These are phyloP conservation scores for Latheticus oryzae DNA, from an alignment of 2,888 invertebrate species.

Conservation along the genomic window DNA sequence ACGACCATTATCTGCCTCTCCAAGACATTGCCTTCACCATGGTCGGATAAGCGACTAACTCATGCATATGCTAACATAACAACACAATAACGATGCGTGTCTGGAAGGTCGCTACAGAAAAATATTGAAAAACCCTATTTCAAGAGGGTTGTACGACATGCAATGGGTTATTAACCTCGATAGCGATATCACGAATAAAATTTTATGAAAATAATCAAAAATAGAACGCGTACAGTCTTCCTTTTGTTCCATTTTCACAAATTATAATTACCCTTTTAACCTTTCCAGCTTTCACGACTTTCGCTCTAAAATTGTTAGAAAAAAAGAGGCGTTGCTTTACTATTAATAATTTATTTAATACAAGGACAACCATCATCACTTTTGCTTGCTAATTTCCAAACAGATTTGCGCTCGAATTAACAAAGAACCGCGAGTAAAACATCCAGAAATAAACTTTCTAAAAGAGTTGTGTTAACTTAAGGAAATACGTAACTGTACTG, in stretches of 20 bases:
- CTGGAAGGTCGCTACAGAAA: slow-evolving; percentile 3
- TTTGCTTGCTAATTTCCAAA: slow-evolving; percentile 27
- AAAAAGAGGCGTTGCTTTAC: slow-evolving; percentile 25
- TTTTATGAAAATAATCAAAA: background rate
- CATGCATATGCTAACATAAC: slow-evolving; percentile 40
- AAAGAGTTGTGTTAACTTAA: slow-evolving; percentile 26
- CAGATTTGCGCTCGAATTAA: slow-evolving; percentile 24
- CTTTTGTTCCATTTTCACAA: too few species aligned
- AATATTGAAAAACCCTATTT: slow-evolving; percentile 15
- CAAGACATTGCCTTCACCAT: slow-evolving; percentile 40
- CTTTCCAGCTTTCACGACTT: too few species aligned
- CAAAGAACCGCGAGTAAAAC: slow-evolving; percentile 8
- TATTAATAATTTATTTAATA: slow-evolving; percentile 30
- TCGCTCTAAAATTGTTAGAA: too few species aligned
- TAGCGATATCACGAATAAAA: background rate
- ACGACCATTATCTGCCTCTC: slow-evolving; percentile 49
- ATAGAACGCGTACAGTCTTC: too few species aligned
- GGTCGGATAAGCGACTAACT: slow-evolving; percentile 37
- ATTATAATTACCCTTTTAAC: too few species aligned
- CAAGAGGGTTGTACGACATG: slow-evolving; percentile 2
- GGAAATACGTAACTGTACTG: slow-evolving; percentile 27
- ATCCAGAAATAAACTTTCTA: slow-evolving; percentile 27
- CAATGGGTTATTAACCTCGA: background rate
- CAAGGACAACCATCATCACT: slow-evolving; percentile 7
- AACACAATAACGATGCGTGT: background rate